phyloP scores from a whole-genome alignment of 2,888 invertebrate genomes.

The Conistra vaccinii region DNA sequence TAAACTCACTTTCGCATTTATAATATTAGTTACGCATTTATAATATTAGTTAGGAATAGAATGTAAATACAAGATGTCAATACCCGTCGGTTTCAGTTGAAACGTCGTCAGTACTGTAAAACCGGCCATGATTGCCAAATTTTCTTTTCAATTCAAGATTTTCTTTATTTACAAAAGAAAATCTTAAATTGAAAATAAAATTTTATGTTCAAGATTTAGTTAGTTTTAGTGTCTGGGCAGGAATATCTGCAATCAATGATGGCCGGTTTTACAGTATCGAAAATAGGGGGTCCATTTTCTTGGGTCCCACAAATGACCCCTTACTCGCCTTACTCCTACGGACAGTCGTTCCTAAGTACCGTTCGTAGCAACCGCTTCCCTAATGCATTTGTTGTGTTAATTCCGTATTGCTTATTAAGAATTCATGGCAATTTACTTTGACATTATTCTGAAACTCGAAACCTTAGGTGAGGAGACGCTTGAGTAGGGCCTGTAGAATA shows the following conservation, averaged over 20 bases:
- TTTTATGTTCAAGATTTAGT: too few species aligned
- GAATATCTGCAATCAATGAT: too few species aligned
- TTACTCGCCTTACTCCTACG: background rate
- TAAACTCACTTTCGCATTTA: too few species aligned
- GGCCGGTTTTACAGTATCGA: background rate
- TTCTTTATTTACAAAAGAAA: too few species aligned
- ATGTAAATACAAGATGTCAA: too few species aligned
- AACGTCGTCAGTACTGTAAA: too few species aligned
- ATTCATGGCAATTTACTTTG: constrained; percentile 74
- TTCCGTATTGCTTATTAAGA: constrained; percentile 71
- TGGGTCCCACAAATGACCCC: constrained; percentile 18
- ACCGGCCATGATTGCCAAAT: too few species aligned
- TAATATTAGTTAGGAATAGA: too few species aligned
- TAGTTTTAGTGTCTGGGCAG: too few species aligned
- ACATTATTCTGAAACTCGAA: constrained; percentile 70
- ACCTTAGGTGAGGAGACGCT: constrained; percentile 52
- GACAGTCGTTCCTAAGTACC: background rate
- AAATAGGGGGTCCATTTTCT: background rate
- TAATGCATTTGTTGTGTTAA: constrained; percentile 79
- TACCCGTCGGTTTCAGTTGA: background rate
- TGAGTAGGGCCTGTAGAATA: constrained; percentile 39
- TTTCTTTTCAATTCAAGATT: too few species aligned
- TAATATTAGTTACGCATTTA: too few species aligned
- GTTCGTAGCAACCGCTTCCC: constrained; percentile 16
- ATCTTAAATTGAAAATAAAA: too few species aligned